Percentiles rank a stretch among this genome's conserved stretches.
Conservation (phyloP, 2,797 vertebrate genomes). For the Salmo trutta region DNA sequence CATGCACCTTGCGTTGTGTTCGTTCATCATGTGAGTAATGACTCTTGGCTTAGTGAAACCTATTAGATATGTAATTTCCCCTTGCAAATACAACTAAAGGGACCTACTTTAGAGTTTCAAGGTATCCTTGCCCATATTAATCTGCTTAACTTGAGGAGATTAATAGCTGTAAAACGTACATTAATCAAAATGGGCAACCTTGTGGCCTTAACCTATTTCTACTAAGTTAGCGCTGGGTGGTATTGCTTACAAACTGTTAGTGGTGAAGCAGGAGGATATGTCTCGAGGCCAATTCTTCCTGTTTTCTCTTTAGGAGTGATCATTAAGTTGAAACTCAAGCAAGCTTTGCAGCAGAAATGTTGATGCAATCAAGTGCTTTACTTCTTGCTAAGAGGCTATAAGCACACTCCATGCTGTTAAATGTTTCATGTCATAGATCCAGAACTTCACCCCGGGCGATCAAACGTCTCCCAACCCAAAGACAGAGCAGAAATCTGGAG, state of each 20-base stretch:
- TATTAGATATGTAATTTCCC: constrained; percentile 53
- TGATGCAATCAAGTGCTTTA: background rate
- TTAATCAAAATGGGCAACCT: constrained; percentile 1
- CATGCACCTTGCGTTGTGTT: constrained; percentile 26
- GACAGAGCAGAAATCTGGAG: background rate
- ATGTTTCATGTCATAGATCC: background rate
- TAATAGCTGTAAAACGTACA: background rate
- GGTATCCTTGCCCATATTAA: constrained; percentile 1
- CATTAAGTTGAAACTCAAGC: background rate
- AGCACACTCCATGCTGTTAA: background rate
- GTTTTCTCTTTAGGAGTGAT: background rate
- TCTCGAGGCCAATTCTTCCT: background rate
- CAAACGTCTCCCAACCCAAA: background rate
- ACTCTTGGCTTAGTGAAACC: constrained; percentile 44
- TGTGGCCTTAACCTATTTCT: background rate
- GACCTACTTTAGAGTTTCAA: constrained; percentile 33
- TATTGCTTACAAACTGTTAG: background rate
- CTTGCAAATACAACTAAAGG: constrained; percentile 34
- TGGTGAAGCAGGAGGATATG: background rate
- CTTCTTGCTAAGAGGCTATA: constrained; percentile 7
- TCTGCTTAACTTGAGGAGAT: background rate
- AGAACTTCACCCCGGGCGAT: background rate
- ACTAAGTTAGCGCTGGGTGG: background rate
- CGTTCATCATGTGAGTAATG: constrained; percentile 54
- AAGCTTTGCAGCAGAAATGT: background rate